phyloP scores from a whole-genome alignment of 2,888 invertebrate species.

The Agapetus fuscipes region DNA sequence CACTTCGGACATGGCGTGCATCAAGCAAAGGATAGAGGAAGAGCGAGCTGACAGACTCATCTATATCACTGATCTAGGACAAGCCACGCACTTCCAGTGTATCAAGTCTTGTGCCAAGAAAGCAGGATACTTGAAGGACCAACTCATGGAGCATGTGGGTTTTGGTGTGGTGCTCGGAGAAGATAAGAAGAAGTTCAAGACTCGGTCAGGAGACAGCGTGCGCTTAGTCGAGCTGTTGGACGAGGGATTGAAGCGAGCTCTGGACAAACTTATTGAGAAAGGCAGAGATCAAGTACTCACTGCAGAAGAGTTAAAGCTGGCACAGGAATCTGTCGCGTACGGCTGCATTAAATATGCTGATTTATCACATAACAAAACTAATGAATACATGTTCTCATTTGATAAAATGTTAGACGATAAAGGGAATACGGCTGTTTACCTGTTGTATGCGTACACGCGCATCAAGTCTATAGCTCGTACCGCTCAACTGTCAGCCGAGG shows the following conservation, averaged over 20 bases:
- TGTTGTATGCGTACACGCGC: slow-evolving; percentile 88
- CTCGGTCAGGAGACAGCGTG: slow-evolving; percentile 93
- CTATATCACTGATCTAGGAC: slow-evolving; percentile 93
- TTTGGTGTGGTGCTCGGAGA: slow-evolving; percentile 98
- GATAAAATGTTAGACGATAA: slow-evolving; percentile 99
- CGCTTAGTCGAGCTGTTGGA: slow-evolving; percentile 79
- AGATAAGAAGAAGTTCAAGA: slow-evolving; percentile 98
- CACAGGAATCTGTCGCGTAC: slow-evolving; percentile 89
- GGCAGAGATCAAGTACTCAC: slow-evolving; percentile 76
- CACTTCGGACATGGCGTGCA: slow-evolving; percentile 92
- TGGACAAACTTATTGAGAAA: slow-evolving; percentile 79
- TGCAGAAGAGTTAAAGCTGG: slow-evolving; percentile 66
- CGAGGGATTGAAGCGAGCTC: slow-evolving; percentile 77
- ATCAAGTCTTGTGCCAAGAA: slow-evolving; percentile 72
- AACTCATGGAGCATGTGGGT: slow-evolving; percentile 80
- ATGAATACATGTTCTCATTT: slow-evolving; percentile 96
- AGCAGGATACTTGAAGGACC: slow-evolving; percentile 60
- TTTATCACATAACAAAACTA: slow-evolving; percentile 82
- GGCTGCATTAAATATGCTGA: slow-evolving; percentile 99
- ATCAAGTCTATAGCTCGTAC: slow-evolving; percentile 85
- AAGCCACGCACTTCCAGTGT: slow-evolving; percentile 61
- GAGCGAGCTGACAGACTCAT: slow-evolving; percentile 85
- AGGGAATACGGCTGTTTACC: slow-evolving; percentile 97
- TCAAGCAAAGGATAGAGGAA: slow-evolving; percentile 72
- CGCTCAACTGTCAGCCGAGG: slow-evolving; percentile 55